Evolutionary conservation across 2,113 vertebrate species (phyloP), one percentile per base, ranked within the genome.

Genomic region (Cyphomyrus plagiostoma): DNA sequence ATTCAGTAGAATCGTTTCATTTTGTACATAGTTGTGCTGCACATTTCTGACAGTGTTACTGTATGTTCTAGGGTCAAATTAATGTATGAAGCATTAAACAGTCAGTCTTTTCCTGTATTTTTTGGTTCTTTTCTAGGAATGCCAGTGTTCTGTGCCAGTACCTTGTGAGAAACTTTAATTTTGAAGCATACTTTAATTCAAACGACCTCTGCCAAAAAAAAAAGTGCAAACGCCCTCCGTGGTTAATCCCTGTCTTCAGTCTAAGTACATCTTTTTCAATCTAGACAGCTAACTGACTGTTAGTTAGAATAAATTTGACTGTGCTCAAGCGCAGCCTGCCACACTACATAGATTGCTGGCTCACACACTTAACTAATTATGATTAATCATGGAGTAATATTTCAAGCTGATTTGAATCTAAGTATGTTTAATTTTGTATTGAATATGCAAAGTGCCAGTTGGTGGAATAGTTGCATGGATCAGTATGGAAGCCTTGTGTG

Each of bases 21-120:
- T 86, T 87, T 87, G 84, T 48, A 86, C 84, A 86, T 50, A 26
- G 26, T 86, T 86, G 45, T 86, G 84, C 84, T 86, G 30, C 50
- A 39, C 50, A 84, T 52, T 87, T 87, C 15, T 87, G 26, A 87
- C 48, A 86, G 45, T 84, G 82, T 84, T 52, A 35, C 50, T 35
- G 50, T 87, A 39, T 87, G 85, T 53, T 87, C 26, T 87, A 35
- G 85, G 53, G 49, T 87, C 85, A 87, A 56, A 45, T 84, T 84
- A 53, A 56, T 87, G n/a, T 87, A 26, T 30, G 26, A 87, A 53
- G 7, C 85, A 56, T 87, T 87, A 53, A 87, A 56, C 85, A 56
- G 26, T 87, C 26, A 39, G 53, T 26, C n/a, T 42, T 87, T 87
- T 39, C 30, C 49, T 35, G 21, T 52, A 26, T 86, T 87, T 30